phyloP scores from a whole-genome alignment of 2,797 vertebrate genomes.

The Pampus argenteus region DNA sequence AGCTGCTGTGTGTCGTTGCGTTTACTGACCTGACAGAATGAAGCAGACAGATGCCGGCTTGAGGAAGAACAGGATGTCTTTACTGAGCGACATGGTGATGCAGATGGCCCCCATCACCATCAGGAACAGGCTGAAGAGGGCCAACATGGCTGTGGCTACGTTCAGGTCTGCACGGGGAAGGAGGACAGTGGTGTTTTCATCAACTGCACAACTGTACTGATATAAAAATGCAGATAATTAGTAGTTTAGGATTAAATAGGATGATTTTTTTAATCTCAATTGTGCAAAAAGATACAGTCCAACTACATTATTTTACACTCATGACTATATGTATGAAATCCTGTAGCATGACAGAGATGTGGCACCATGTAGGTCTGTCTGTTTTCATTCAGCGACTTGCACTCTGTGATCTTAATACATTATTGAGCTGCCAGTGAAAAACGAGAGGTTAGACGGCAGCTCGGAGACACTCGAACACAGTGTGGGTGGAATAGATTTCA shows the following conservation, averaged over 20 bases:
- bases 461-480: slow-evolving; percentile 59
- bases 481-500: slow-evolving; percentile 74
- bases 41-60: slow-evolving; percentile 90
- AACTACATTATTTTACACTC: not conserved
- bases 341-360: not conserved
- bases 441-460: slow-evolving; percentile 66
- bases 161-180: slow-evolving; percentile 81
- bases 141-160: slow-evolving; percentile 85
- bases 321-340: no score
- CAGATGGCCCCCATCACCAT: slow-evolving; percentile 90
- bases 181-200: not conserved
- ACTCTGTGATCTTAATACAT: slow-evolving; percentile 48
- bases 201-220: no score
- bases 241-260: no score
- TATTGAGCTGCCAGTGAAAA: slow-evolving; percentile 60
- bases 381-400: slow-evolving; percentile 12
- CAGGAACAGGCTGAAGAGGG: slow-evolving; percentile 86
- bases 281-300: no score
- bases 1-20: not conserved
- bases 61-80: slow-evolving; percentile 89
- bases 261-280: no score
- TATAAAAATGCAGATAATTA: no score
- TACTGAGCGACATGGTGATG: slow-evolving; percentile 89
- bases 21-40: slow-evolving; percentile 86
- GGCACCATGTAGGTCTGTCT: slow-evolving; percentile 33